Base-by-base conservation (phyloP, 2,113 vertebrate genomes). In the Alligator mississippiensis region DNA sequence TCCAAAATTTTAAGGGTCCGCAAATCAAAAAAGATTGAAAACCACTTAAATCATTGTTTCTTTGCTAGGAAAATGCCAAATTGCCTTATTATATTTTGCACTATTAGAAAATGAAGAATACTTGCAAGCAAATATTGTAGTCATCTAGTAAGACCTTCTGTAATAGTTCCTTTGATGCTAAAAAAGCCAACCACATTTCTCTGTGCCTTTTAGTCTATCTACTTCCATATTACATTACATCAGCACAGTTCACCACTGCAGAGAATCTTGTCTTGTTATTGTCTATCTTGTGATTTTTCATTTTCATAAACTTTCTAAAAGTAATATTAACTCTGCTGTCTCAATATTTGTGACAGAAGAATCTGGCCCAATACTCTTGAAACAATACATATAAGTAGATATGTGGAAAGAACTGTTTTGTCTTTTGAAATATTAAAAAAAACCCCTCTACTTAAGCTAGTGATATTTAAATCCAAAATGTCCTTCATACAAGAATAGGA, bases 251-350 rank as follows among this genome's bases (percentile, higher is more conserved):
- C 70, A 70, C 7, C 62, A 14, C 83, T 21, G 11, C 14, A 72
- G 88, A 86, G 84, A 72, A 60, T n/a, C 5, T 54, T 21, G 68
- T 27, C 59, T 87, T 2, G 9, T 84, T 82, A 22, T 25, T 58
- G 77, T 87, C 27, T 84, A 10, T 61, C 60, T n/a, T 58, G 54
- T 5, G 27, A 77, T 22, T 63, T 11, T 84, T 11, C 30, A 92
- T n/a, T 70, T 19, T 38, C 21, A 88, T 61, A 47, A 47, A 81
- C 28, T 27, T 27, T 93, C 8, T 82, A 77, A 77, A 47, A 75
- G 76, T 60, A 0, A 0, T 84, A 60, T 88, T 77, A 77, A 57
- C 55, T 21, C 54, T 27, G 55, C 24, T 19, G 17, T 18, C 74
- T 92, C 63, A 81, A 18, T 28, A 34, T 4, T 60, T 30, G 2